These are phyloP conservation scores for Congeria kusceri DNA, from an alignment of 2,888 invertebrate genomes.

Conservation along the genomic window DNA sequence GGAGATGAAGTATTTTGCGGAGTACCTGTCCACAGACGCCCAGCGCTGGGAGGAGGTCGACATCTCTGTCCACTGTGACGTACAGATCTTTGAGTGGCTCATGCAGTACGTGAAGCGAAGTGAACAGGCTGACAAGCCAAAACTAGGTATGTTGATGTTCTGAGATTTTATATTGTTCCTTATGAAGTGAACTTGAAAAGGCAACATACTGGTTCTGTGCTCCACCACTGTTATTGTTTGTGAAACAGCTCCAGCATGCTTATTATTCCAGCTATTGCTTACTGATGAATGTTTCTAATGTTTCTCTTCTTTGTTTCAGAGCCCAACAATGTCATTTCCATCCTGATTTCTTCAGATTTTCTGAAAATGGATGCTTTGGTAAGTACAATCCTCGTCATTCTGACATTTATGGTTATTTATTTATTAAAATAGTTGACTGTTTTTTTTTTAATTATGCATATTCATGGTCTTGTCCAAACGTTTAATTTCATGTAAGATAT, in stretches of 20 bases:
- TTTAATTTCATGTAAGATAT: no score
- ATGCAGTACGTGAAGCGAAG: constrained; percentile 95
- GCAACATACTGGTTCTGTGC: neutral
- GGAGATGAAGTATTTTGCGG: constrained; percentile 96
- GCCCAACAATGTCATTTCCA: constrained; percentile 94
- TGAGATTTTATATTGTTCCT: neutral
- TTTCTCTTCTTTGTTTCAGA: constrained; percentile 86
- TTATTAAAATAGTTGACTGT: no score
- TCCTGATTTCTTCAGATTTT: constrained; percentile 97
- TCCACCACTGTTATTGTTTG: neutral
- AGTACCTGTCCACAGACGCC: constrained; percentile 84
- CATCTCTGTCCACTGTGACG: constrained; percentile 98
- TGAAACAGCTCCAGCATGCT: neutral
- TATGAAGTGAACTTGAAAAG: no score
- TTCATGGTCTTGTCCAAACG: no score
- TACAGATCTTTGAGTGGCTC: constrained; percentile 97
- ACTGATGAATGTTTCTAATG: neutral
- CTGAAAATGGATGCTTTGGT: constrained; percentile 95
- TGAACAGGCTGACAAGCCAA: constrained; percentile 76
- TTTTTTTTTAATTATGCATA: no score
- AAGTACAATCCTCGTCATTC: constrained; percentile 62
- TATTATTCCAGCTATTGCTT: neutral
- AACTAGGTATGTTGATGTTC: constrained; percentile 71
- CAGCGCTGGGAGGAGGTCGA: constrained; percentile 92
- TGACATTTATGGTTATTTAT: no score